A percentile compares a stretch with the other conserved stretches of the same genome.
Conservation (phyloP, 64 coral and sea anemone genomes). For the Dendrophyllia cribrosa region DNA sequence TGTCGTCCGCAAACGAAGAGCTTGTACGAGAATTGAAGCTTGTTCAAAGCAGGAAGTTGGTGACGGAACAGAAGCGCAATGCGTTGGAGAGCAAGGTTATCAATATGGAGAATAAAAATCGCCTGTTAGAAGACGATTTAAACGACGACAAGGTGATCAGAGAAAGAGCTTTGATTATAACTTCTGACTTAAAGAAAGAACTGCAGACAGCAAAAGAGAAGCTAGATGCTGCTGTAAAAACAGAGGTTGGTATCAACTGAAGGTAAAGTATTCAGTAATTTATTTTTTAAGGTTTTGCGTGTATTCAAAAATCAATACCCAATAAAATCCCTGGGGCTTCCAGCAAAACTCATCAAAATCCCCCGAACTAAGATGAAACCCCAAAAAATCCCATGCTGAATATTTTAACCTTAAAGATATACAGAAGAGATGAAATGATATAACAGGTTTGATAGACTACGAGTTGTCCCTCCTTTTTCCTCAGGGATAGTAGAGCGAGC, state of each 20-base stretch:
- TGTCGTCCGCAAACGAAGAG: not conserved
- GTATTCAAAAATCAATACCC: too few species aligned
- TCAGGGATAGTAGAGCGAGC: too few species aligned
- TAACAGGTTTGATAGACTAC: too few species aligned
- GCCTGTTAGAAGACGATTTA: not conserved
- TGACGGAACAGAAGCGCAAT: not conserved
- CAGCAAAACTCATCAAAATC: too few species aligned
- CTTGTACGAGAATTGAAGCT: not conserved
- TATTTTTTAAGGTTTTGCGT: too few species aligned
- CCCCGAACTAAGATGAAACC: too few species aligned
- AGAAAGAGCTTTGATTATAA: not conserved
- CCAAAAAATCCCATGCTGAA: too few species aligned
- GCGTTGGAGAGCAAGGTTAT: slow-evolving; percentile 1
- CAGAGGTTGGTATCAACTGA: not conserved
- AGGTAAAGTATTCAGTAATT: too few species aligned
- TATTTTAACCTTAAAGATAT: too few species aligned
- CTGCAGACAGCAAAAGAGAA: not conserved
- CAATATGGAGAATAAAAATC: not conserved
- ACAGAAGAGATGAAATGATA: too few species aligned
- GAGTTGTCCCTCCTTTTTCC: too few species aligned
- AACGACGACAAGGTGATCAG: not conserved
- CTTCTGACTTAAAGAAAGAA: not conserved
- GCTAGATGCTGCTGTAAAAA: not conserved
- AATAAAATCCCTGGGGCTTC: too few species aligned
- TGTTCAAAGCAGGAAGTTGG: not conserved